Evolutionary conservation across 2,113 vertebrate species (phyloP), one percentile per base, ranked within the genome.

Genomic region (Seriola quinqueradiata): DNA sequence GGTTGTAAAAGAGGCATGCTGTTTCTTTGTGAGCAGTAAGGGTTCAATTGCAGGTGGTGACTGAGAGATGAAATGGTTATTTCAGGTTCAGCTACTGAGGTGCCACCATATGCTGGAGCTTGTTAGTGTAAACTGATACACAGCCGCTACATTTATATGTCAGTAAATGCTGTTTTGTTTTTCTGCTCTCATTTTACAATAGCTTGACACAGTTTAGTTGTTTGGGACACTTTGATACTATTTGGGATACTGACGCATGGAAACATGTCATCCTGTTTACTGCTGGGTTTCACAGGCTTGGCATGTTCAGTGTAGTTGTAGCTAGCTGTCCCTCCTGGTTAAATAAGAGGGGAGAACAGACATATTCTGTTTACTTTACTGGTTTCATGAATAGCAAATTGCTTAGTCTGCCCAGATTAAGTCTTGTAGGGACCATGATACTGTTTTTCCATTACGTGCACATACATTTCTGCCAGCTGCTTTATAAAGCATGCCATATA

Each of bases 201-300:
- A 19, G 50, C 46, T 16, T 14, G 6, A 23, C 55, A 12, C 36
- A 13, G n/a, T 42, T 48, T 68, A 28, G 16, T 23, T 52, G 11
- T 58, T 36, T 23, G 21, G 21, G 36, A 52, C 4, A 19, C 4
- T 16, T 11, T 69, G 54, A 32, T 44, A 21, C 3, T 48, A 14
- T 59, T 21, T 70, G 46, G 34, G 34, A 42, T 14, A 55, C 61
- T 58, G 63, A 54, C 10, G 2, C 65, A 48, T 34, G 32, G 44
- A 55, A 25, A 67, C 71, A 68, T n/a, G 46, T 54, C 42, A 17
- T 77, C 65, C 69, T 73, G 70, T 70, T 77, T 76, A 19, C 59
- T 38, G 58, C 58, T 70, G 13, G 32, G 28, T 63, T 59, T 59
- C 32, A 67, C 44, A 54, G 50, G 28, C 23, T 66, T 14, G 40